Evolutionary conservation across 2,888 invertebrate species (phyloP).

Genomic region (Proisotoma minuta): DNA sequence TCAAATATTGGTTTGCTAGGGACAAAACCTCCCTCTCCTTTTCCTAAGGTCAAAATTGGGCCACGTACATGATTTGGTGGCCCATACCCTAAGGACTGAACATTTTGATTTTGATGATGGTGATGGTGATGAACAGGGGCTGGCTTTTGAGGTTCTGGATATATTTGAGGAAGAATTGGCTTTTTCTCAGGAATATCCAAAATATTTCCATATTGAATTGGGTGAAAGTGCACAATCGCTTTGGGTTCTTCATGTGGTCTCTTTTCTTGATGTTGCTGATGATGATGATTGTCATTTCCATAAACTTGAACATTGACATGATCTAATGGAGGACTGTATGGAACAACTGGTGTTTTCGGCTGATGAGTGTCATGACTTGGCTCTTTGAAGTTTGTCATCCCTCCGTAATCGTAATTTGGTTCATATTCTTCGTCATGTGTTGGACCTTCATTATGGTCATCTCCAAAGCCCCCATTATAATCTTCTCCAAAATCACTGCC

Average conservation of each 20-base stretch:
- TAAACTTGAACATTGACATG: not conserved
- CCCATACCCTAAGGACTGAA: constrained; percentile 15
- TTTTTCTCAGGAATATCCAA: constrained; percentile 29
- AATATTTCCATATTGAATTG: constrained; percentile 31
- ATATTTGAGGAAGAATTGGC: not conserved
- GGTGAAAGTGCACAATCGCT: constrained; percentile 34
- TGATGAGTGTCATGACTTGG: not conserved
- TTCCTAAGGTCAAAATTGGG: not conserved
- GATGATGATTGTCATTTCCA: not conserved
- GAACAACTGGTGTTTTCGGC: not conserved
- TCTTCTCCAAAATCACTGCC: constrained; percentile 20
- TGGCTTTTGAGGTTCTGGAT: constrained; percentile 12
- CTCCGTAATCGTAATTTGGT: not conserved
- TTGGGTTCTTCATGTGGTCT: constrained; percentile 8
- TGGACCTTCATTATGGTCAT: constrained; percentile 1
- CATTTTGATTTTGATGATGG: not conserved
- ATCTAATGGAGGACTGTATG: not conserved
- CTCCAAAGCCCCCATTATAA: constrained; percentile 7
- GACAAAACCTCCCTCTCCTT: constrained; percentile 2
- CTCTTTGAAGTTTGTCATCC: too few relatives aligned
- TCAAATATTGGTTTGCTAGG: not conserved
- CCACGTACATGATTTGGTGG: constrained; percentile 26
- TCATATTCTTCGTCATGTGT: constrained; percentile 7
- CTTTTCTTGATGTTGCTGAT: constrained; percentile 5
- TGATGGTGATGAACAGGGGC: not conserved